Conservation (phyloP, 1,140 invertebrate species). For the Anastrepha ludens region DNA sequence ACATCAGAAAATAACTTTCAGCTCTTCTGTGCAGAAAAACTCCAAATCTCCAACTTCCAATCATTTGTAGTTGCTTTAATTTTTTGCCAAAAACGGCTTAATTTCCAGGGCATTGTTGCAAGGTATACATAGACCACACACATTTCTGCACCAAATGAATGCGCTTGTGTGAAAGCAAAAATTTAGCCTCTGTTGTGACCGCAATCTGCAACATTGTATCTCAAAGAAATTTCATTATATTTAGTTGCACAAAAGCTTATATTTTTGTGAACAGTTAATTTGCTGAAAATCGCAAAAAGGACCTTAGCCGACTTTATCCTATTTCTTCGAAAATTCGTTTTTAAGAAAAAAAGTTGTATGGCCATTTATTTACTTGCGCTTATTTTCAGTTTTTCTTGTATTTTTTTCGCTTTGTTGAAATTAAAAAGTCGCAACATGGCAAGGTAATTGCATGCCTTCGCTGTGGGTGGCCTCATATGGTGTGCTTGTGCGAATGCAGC, state of each 20-base stretch:
- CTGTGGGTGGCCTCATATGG: slow-evolving; percentile 18
- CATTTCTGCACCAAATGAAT: too few relatives aligned
- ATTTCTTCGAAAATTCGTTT: slow-evolving; percentile 7
- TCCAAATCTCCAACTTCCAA: too few relatives aligned
- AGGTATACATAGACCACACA: too few relatives aligned
- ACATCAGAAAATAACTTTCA: too few relatives aligned
- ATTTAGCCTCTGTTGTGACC: not conserved
- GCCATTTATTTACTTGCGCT: not conserved
- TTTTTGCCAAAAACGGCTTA: too few relatives aligned
- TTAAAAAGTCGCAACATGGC: slow-evolving; percentile 37
- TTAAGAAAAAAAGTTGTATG: not conserved
- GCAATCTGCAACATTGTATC: not conserved
- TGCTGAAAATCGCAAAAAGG: not conserved
- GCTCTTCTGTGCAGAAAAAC: too few relatives aligned
- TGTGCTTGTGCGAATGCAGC: not conserved
- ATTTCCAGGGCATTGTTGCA: too few relatives aligned
- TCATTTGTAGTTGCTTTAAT: too few relatives aligned
- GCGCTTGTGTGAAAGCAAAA: not conserved
- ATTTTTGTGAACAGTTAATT: slow-evolving; percentile 24
- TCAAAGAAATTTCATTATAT: not conserved
- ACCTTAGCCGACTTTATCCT: not conserved
- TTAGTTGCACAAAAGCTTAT: slow-evolving; percentile 12
- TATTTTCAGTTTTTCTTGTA: not conserved
- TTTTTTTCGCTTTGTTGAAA: slow-evolving; percentile 17
- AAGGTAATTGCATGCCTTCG: not conserved